Evolutionary conservation across 2,113 vertebrate genomes (phyloP).

Genomic region (Microtus richardsoni): DNA sequence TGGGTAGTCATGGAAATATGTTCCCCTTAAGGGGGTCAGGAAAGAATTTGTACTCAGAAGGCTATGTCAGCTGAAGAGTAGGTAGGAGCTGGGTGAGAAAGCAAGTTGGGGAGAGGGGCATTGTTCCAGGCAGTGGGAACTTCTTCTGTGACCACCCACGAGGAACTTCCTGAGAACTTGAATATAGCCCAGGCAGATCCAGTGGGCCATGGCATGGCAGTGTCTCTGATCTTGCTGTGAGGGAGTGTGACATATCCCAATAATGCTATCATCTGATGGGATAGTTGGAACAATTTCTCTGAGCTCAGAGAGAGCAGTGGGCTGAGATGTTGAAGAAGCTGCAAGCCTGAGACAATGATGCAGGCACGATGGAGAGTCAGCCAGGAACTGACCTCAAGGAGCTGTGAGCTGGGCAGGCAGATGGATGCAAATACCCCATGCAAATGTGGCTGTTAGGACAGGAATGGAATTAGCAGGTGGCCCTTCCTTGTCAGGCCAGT

Average conservation of each 20-base stretch:
- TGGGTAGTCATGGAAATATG: not conserved
- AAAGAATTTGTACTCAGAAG: not conserved
- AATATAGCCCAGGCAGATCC: rapidly evolving
- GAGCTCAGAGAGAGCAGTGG: not conserved
- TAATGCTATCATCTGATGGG: not conserved
- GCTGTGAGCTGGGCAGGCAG: not conserved
- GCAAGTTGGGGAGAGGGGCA: too few species aligned
- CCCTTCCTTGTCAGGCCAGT: not conserved
- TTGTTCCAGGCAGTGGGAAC: too few species aligned
- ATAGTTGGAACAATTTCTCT: not conserved
- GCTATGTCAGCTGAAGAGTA: not conserved
- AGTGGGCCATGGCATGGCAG: not conserved
- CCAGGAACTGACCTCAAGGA: too few species aligned
- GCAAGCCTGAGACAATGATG: not conserved
- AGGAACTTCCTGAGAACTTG: rapidly evolving
- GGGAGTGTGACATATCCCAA: not conserved
- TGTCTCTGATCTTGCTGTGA: not conserved
- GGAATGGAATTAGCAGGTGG: not conserved
- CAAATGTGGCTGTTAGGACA: rapidly evolving
- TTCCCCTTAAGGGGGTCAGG: not conserved
- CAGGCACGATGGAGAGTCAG: not conserved
- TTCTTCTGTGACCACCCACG: not conserved
- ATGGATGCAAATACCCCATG: rapidly evolving
- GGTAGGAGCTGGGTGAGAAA: not conserved
- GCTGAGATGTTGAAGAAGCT: not conserved